These are phyloP conservation scores for Solenodon paradoxus DNA, from an alignment of 2,113 vertebrate species.

Conservation along the genomic window DNA sequence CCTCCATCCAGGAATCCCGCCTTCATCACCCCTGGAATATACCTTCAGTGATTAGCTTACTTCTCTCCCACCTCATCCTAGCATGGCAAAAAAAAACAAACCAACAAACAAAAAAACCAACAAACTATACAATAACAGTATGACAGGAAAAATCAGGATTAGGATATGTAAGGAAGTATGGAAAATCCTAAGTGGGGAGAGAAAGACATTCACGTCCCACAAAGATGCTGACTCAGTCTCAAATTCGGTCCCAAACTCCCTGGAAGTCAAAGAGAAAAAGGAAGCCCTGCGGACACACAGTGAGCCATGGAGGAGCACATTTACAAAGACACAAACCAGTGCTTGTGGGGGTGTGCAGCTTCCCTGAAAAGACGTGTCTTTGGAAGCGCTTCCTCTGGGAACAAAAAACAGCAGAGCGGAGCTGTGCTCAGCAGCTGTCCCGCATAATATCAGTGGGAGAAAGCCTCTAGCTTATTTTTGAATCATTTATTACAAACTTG, in stretches of 20 bases:
- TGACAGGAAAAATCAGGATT: background rate
- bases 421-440: background rate
- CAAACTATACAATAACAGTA: background rate
- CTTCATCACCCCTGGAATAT: background rate
- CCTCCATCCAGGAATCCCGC: accelerated
- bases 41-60: background rate
- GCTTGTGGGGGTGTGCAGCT: background rate
- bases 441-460: background rate
- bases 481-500: background rate
- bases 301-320: background rate
- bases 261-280: background rate
- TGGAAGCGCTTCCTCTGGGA: background rate
- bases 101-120: too few species aligned
- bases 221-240: background rate
- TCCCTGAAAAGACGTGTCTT: background rate
- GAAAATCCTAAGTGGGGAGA: slow-evolving; percentile 1
- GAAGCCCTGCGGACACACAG: background rate
- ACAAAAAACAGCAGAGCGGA: background rate
- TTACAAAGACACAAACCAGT: background rate
- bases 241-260: background rate
- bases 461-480: background rate
- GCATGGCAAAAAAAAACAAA: background rate
- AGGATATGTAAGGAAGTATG: background rate
- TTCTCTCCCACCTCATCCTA: background rate
- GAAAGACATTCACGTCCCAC: background rate